Evolutionary conservation across 2,797 vertebrate genomes (phyloP).

Genomic region (Tympanoctomys barrerae): DNA sequence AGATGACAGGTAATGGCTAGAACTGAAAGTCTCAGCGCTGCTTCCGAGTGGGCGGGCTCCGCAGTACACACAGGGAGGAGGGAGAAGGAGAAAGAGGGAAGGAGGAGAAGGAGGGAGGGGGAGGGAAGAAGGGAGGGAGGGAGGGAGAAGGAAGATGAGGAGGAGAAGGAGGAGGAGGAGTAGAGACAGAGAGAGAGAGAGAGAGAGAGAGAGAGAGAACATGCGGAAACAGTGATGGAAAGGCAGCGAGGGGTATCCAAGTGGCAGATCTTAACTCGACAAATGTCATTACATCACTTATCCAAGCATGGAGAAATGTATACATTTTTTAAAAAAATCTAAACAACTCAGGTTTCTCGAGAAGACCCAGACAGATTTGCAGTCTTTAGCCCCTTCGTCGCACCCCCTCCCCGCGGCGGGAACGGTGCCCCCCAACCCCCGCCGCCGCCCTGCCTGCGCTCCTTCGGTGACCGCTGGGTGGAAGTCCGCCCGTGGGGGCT

Average conservation of each 20-base stretch:
- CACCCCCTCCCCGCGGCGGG: constrained; percentile 12
- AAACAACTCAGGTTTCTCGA: constrained; percentile 73
- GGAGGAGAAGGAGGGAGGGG: not conserved
- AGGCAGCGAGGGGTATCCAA: constrained; percentile 74
- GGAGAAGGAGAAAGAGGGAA: not conserved
- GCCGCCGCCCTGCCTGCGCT: constrained; percentile 48
- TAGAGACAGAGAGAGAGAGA: not conserved
- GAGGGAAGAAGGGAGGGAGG: not conserved
- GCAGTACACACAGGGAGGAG: not conserved
- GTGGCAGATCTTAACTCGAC: constrained; percentile 81
- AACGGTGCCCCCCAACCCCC: not conserved
- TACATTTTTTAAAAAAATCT: constrained; percentile 58
- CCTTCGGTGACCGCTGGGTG: constrained; percentile 65
- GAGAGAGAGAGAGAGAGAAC: not conserved
- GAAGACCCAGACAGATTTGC: constrained; percentile 63
- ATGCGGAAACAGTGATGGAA: constrained; percentile 57
- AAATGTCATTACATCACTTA: constrained; percentile 84
- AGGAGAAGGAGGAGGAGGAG: not conserved
- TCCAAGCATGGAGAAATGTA: constrained; percentile 72
- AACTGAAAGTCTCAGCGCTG: not conserved
- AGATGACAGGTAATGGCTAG: constrained; percentile 73
- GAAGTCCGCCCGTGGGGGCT: constrained; percentile 75
- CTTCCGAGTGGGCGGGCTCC: constrained; percentile 73
- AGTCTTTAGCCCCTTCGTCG: not conserved
- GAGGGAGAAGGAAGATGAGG: not conserved